These are phyloP conservation scores for Lingula anatina DNA, from an alignment of 2,888 invertebrate species.

Conservation along the genomic window DNA sequence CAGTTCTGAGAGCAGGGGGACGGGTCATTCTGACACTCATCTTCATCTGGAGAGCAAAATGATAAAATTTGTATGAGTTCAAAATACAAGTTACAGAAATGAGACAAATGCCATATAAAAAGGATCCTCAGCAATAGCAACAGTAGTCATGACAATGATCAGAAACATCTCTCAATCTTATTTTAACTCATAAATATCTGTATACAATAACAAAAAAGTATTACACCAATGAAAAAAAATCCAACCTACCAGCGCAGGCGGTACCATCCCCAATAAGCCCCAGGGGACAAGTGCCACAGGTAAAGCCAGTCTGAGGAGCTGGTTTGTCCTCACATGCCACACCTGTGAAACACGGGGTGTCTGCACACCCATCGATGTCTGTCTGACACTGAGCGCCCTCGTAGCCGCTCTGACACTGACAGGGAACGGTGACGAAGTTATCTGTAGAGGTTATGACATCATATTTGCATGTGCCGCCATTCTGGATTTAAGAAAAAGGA, in stretches of 20 bases:
- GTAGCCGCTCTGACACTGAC: conserved; percentile 20
- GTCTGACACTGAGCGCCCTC: conserved; percentile 19
- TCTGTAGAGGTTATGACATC: conserved; percentile 9
- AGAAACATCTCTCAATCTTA: no score
- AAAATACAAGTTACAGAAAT: neutral
- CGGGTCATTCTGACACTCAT: conserved; percentile 14
- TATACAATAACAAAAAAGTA: no score
- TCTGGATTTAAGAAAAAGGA: conserved; percentile 18
- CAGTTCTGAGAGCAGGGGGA: conserved; percentile 12
- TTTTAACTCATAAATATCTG: no score
- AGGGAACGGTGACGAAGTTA: conserved; percentile 17
- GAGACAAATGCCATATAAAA: neutral
- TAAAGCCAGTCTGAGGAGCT: conserved; percentile 14
- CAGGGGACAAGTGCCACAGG: conserved; percentile 22
- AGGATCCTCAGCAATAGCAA: no score
- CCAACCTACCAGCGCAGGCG: conserved; percentile 17
- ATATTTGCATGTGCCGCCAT: conserved; percentile 19
- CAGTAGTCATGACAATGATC: no score
- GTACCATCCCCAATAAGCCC: conserved; percentile 20
- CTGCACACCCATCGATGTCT: conserved; percentile 25
- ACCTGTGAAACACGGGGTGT: conserved; percentile 19
- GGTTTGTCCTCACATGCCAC: conserved; percentile 20
- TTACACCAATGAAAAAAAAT: no score
- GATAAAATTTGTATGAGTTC: neutral
- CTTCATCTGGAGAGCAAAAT: conserved; percentile 7